These are phyloP conservation scores for Rhopalosiphum padi DNA, from an alignment of 1,140 invertebrate genomes.

Conservation along the genomic window DNA sequence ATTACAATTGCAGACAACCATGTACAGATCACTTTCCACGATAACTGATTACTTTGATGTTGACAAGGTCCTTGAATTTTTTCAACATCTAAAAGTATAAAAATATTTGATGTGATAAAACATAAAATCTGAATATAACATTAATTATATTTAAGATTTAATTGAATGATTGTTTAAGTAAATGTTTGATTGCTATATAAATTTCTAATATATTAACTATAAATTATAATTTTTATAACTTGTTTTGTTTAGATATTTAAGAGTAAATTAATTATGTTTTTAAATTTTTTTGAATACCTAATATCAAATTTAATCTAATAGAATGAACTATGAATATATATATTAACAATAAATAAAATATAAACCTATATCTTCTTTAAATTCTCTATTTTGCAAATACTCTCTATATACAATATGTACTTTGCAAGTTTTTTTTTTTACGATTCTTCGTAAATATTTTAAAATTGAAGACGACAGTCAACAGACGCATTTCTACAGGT, in stretches of 20 bases:
- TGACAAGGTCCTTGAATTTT: neutral
- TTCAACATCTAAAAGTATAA: neutral
- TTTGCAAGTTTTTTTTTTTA: neutral
- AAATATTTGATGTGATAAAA: neutral
- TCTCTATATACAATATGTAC: neutral
- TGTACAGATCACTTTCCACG: neutral
- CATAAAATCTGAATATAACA: neutral
- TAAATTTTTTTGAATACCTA: neutral
- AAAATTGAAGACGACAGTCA: neutral
- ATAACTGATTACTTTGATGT: neutral
- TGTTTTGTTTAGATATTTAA: neutral
- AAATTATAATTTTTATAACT: neutral
- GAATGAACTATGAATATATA: neutral
- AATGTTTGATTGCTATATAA: neutral
- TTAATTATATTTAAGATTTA: neutral
- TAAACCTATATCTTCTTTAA: neutral
- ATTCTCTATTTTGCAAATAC: neutral
- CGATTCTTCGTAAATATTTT: neutral
- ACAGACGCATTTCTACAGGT: neutral
- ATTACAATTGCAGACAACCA: neutral
- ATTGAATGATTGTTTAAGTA: neutral
- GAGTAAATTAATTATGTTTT: neutral
- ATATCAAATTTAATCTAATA: neutral
- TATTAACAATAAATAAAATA: too few species aligned
- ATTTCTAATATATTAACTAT: neutral